Evolutionary conservation across 2,888 invertebrate species (phyloP), one percentile per base, ranked within the genome.

Genomic region (Baccha elongata): DNA sequence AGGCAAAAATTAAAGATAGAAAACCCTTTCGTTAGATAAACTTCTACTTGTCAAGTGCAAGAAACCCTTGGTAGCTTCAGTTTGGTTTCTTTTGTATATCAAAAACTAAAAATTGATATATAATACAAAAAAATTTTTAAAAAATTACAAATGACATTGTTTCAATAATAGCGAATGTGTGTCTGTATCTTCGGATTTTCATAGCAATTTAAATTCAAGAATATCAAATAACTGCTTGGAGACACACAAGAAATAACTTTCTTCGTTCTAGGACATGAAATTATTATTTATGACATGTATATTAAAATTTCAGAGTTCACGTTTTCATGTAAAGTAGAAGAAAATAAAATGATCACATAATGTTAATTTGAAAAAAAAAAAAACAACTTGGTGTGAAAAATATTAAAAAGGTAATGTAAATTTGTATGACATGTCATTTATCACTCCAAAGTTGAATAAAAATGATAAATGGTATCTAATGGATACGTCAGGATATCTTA

Each of bases 381-480:
- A 75, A 53, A 26, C n/a, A n/a, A 68, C 55, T 32, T 53, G 64
- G 48, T 32, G 50, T 37, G 67, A 68, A 52, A 35, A 40, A 62
- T 10, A 8, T 60, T 46, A 50, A 52, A 46, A 58, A 65, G 23
- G 29, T 67, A 60, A 80, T 69, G 64, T 62, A 65, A 74, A 74
- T 74, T 64, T 64, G 67, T 69, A 69, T 10, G 62, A 64, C 80
- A 74, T 69, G 52, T 74, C 80, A 74, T 80, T 80, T 80, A 74
- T 80, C 80, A 80, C 68, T 74, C 64, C 48, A 42, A 42, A 69
- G 58, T 74, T 50, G 69, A 80, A 73, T 50, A 80, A 80, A 74
- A 80, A 80, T 80, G 80, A 80, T 74, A 80, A 74, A 80, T 74
- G 69, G 69, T 53, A 81, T 75, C 80, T 81, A 80, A 74, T 80